A percentile compares a stretch with the other conserved stretches of the same genome.
These are phyloP conservation scores for Eulacestoma nigropectus DNA, from an alignment of 2,113 vertebrate genomes.

Conservation along the genomic window DNA sequence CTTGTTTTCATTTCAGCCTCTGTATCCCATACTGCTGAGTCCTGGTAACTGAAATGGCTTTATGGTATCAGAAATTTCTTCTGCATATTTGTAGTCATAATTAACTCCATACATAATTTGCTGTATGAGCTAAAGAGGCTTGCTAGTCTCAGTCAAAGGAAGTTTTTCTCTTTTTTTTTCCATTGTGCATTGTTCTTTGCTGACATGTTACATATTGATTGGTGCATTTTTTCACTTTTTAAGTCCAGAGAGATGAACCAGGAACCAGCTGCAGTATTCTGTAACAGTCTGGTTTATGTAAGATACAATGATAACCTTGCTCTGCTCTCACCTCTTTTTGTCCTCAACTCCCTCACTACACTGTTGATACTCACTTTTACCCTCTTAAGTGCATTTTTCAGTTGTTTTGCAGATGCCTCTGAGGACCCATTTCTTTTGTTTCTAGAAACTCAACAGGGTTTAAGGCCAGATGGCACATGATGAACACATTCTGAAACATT, in stretches of 20 bases:
- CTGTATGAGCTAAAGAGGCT: background rate
- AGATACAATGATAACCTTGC: background rate
- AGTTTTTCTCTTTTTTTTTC: background rate
- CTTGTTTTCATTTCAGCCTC: background rate
- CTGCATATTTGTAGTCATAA: background rate
- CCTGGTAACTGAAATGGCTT: background rate
- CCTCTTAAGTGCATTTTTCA: background rate
- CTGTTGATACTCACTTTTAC: background rate
- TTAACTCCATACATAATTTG: background rate
- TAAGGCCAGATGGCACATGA: background rate
- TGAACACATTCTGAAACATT: background rate
- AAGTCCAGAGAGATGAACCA: background rate
- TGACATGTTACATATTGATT: background rate
- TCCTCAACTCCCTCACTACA: background rate
- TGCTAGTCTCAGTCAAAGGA: background rate
- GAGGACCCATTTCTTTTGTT: background rate
- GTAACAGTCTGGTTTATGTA: background rate
- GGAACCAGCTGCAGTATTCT: background rate
- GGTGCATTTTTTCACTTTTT: background rate
- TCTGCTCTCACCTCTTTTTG: background rate
- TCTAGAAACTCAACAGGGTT: background rate
- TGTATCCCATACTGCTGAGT: background rate
- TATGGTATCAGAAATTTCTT: background rate
- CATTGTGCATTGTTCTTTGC: background rate
- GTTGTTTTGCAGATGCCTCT: background rate